A percentile compares a stretch with the other conserved stretches of the same genome.
Evolutionary conservation across 2,113 vertebrate genomes (phyloP).

Genomic region (Eleginops maclovinus): DNA sequence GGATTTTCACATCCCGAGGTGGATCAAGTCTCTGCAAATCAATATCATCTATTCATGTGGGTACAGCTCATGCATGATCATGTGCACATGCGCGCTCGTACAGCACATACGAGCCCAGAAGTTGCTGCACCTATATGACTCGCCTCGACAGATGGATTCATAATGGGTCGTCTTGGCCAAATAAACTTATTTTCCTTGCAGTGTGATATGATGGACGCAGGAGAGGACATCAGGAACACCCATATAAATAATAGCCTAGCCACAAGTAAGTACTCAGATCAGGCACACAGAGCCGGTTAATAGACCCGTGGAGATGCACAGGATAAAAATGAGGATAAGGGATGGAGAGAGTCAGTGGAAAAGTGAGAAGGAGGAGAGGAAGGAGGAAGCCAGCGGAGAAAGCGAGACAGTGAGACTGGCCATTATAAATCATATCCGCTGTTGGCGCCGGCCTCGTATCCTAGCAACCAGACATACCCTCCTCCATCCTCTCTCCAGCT

Average conservation of each 20-base stretch:
- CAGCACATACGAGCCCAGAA: background rate
- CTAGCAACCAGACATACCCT: conserved; percentile 82
- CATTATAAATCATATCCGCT: conserved; percentile 84
- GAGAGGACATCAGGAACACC: conserved; percentile 43
- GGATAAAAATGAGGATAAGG: conserved; percentile 51
- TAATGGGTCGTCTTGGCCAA: conserved; percentile 15
- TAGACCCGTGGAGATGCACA: conserved; percentile 50
- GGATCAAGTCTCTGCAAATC: conserved; percentile 69
- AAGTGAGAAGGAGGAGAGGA: conserved; percentile 69
- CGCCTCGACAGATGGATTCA: background rate
- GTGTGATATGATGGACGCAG: conserved; percentile 1
- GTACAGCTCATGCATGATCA: conserved; percentile 46
- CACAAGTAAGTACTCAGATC: conserved; percentile 46
- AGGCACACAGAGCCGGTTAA: conserved; percentile 38
- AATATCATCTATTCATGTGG: conserved; percentile 70
- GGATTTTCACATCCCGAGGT: conserved; percentile 55
- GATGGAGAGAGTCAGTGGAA: conserved; percentile 59
- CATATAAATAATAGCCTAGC: conserved; percentile 43
- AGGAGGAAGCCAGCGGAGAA: conserved; percentile 74
- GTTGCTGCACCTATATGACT: conserved; percentile 12
- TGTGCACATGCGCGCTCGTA: conserved; percentile 26
- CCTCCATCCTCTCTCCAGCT: conserved; percentile 69
- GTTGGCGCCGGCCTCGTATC: conserved; percentile 79
- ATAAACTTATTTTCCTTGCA: conserved; percentile 33
- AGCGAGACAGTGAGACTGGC: conserved; percentile 78